Percentiles rank a stretch among this genome's conserved stretches.
phyloP scores from a whole-genome alignment of 2,888 invertebrate genomes.

The Aricia artaxerxes region DNA sequence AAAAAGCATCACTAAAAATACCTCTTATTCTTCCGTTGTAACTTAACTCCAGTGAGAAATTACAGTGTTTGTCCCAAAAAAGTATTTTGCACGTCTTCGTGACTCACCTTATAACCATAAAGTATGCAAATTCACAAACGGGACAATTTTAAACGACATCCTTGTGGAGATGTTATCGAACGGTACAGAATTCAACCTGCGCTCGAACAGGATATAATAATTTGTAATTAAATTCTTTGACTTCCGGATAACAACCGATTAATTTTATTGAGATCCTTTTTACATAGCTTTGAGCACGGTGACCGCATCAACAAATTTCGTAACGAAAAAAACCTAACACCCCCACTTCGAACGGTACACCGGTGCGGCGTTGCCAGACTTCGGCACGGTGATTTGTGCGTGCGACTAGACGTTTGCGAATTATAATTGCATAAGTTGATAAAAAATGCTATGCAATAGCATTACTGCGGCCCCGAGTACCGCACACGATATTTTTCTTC shows the following conservation, averaged over 20 bases:
- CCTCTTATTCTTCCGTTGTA: background rate
- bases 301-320: no score
- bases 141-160: conserved; percentile 25
- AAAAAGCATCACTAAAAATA: no score
- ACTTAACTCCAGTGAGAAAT: background rate
- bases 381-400: no score
- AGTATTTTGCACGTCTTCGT: conserved; percentile 19
- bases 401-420: no score
- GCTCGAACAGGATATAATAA: background rate
- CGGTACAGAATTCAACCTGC: conserved; percentile 6
- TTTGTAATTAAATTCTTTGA: conserved; percentile 17
- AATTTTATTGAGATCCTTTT: background rate
- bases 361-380: no score
- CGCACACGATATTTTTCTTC: background rate
- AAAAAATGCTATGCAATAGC: no score
- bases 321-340: no score
- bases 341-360: no score
- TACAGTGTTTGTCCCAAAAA: background rate
- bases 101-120: conserved; percentile 27
- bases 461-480: no score
- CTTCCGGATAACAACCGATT: conserved; percentile 23
- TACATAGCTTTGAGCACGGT: no score
- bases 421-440: no score
- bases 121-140: conserved; percentile 27
- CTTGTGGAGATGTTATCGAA: conserved; percentile 26